Evolutionary conservation across 2,113 vertebrate species (phyloP), one percentile per base, ranked within the genome.

Genomic region (Nanorana parkeri): DNA sequence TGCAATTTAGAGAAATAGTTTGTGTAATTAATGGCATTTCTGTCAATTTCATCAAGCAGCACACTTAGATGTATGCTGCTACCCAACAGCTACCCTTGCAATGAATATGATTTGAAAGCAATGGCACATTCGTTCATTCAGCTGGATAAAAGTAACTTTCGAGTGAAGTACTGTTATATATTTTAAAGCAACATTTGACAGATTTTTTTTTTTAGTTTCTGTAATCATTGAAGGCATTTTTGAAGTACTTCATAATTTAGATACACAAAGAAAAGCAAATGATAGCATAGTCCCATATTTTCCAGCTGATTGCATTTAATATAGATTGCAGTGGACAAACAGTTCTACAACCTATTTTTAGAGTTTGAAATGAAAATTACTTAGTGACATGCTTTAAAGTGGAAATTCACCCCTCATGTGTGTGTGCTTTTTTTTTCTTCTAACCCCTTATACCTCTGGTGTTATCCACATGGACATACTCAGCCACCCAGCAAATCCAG

Each of bases 1-100:
- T 41, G 66, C 32, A 68, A 19, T 26, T 68, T 47, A 47, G 17
- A 47, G 66, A 68, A 68, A 68, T 68, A 47, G 66, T 68, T 69
- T 69, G n/a, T 23, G 41, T 69, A 69, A 69, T 69, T 69, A 51
- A 41, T 17, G 26, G 68, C n/a, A 51, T 51, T 69, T 47, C 41
- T 67, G 64, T 69, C 68, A 69, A 20, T 69, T 21, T 51, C 16
- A 17, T 16, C 16, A 52, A 69, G 21, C 36, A 69, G 68, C 41
- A 69, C n/a, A 51, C 21, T 47, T 41, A 41, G 36, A 68, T 51
- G 32, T 51, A 5, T 69, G 41, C 15, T 5, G n/a, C 41, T 51
- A n/a, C 47, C 21, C 68, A 21, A 69, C 20, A 24, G 68, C 68
- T 69, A 52, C 29, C 29, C 20, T 67, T 32, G 65, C 19, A 4